Conservation (phyloP, 1,140 invertebrate genomes). For the Pseudomyrmex concolor region DNA sequence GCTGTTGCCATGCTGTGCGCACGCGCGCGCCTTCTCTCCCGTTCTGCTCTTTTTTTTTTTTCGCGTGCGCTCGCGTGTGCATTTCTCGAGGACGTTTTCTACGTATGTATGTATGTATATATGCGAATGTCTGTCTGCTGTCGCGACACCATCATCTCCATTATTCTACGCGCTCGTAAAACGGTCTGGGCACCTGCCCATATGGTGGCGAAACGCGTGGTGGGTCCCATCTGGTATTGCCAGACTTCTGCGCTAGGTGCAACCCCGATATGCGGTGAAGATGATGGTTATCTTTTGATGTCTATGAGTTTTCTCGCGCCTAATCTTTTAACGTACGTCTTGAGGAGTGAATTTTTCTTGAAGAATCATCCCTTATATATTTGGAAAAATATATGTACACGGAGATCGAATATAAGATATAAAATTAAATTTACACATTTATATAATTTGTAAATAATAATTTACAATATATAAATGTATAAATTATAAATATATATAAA, state of each 20-base stretch:
- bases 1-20: constrained; percentile 78
- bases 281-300: constrained; percentile 30
- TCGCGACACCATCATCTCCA: constrained; percentile 28
- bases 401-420: neutral
- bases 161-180: constrained; percentile 58
- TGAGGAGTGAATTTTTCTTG: neutral
- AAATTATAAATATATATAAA: too few species aligned
- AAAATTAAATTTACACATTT: neutral
- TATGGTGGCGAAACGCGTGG: constrained; percentile 77
- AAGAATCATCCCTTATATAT: neutral
- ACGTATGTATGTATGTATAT: constrained; percentile 1
- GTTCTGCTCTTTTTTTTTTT: constrained; percentile 65
- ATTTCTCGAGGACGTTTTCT: constrained; percentile 18
- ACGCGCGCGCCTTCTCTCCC: constrained; percentile 70
- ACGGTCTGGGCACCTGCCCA: constrained; percentile 81
- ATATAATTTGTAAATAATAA: neutral
- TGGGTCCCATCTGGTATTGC: constrained; percentile 76
- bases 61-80: constrained; percentile 54
- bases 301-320: constrained; percentile 3
- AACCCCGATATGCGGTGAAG: constrained; percentile 26
- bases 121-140: constrained; percentile 44
- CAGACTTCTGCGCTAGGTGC: constrained; percentile 25
- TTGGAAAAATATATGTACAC: neutral
- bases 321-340: constrained; percentile 20
- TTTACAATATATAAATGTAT: neutral